Base-by-base conservation (phyloP, 2,888 invertebrate species). In the Synergus laeviventris region DNA sequence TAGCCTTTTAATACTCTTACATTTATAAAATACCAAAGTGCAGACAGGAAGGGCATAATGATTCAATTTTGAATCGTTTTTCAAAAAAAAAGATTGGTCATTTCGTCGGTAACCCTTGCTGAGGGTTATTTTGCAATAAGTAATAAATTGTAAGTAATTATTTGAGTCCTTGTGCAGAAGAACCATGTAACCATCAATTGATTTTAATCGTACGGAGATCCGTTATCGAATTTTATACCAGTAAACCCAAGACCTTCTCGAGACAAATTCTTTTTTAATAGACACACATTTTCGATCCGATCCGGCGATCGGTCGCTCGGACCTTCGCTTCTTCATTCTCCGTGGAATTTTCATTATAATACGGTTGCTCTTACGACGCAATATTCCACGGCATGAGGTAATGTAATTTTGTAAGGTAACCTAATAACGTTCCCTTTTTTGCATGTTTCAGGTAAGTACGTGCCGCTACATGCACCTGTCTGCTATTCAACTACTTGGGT, bases 341-440 rank as follows among this genome's bases (percentile, higher is more conserved):
- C 14, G 14, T 42, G 61, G 74, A 74, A 74, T 61, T 74, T 74
- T 62, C 62, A 74, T 74, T 74, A 74, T 60, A 60, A 74, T 74
- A 61, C 39, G 56, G 24, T 24, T 42, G 11, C 61, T 21, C 42
- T 74, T 49, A 74, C 45, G 70, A 70, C 62, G 62, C 61, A 61
- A 61, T 61, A 74, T 74, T 74, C 18, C 45, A 1, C 31, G 21
- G 31, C 42, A 14, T 24, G 24, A 45, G 45, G 36, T 24, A 45
- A 21, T 21, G 70, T 70, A 45, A 70, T 70, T 70, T 70, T 39
- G 70, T 70, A 21, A 39, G 45, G 16, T 70, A 45, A 59, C 61
- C 24, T 39, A 39, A 42, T 74, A 70, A 45, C 45, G 18, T 7
- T 45, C 42, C 31, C 42, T 74, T 74, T 74, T 74, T 59, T 60